phyloP scores from a whole-genome alignment of 1,140 invertebrate genomes.

The Samia ricini region DNA sequence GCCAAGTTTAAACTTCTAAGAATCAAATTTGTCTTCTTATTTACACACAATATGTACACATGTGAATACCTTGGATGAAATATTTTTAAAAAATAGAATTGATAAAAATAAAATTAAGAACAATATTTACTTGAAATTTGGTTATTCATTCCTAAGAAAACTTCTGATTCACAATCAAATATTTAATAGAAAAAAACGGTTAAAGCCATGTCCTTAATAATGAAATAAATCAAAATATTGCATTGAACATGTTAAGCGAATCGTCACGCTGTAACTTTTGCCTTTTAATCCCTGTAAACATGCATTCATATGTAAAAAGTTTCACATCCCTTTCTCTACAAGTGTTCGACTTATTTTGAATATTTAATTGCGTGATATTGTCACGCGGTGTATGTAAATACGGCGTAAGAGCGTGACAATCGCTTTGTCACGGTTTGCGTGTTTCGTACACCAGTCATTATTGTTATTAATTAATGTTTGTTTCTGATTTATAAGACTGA shows the following conservation, averaged over 20 bases:
- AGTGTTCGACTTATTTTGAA: slow-evolving; percentile 47
- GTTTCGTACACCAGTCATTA: background rate
- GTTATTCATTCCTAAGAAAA: too few species aligned
- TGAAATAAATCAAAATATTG: slow-evolving; percentile 1
- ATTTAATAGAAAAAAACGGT: too few species aligned
- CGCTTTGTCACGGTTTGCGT: slow-evolving; percentile 28
- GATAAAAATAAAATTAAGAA: too few species aligned
- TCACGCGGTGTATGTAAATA: slow-evolving; percentile 27
- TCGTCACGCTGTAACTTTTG: slow-evolving; percentile 19
- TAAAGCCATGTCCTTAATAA: background rate
- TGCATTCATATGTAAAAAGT: slow-evolving; percentile 42
- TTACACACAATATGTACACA: too few species aligned
- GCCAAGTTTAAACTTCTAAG: too few species aligned
- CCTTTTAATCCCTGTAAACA: slow-evolving; percentile 40
- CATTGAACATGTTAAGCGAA: background rate
- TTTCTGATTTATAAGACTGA: too few species aligned
- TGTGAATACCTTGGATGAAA: too few species aligned
- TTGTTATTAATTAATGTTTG: background rate
- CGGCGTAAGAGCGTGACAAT: slow-evolving; percentile 25
- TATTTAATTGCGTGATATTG: slow-evolving; percentile 60
- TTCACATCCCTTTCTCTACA: slow-evolving; percentile 14
- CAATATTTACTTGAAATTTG: too few species aligned
- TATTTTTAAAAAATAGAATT: too few species aligned
- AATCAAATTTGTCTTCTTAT: too few species aligned
- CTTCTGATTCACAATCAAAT: too few species aligned